Evolutionary conservation across 2,113 vertebrate genomes (phyloP).

Genomic region (Varanus salvator): DNA sequence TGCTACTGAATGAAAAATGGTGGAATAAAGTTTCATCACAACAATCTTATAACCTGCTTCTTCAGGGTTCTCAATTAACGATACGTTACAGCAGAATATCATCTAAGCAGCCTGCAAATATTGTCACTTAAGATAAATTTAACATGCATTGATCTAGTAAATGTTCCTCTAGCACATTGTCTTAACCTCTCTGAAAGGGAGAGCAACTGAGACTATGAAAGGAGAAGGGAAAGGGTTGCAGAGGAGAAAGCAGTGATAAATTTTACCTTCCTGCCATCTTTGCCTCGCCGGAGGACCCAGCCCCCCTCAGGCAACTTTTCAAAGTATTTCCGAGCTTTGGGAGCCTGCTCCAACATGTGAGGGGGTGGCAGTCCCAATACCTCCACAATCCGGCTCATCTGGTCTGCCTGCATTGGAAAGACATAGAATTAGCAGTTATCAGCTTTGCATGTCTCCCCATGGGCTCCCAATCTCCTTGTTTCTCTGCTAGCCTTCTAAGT

Average conservation of each 20-base stretch:
- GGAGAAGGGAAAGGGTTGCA: background rate
- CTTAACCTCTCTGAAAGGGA: background rate
- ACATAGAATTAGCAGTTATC: background rate
- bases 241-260: background rate
- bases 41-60: background rate
- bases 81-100: background rate
- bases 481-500: background rate
- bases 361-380: constrained; percentile 91
- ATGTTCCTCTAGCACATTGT: background rate
- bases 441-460: background rate
- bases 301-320: constrained; percentile 93
- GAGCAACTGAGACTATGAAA: background rate
- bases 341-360: constrained; percentile 94
- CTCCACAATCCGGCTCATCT: constrained; percentile 96
- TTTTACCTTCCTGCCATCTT: constrained; percentile 93
- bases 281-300: constrained; percentile 94
- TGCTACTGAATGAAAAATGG: background rate
- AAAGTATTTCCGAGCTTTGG: constrained; percentile 95
- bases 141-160: background rate
- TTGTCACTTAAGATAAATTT: background rate
- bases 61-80: background rate
- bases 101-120: background rate
- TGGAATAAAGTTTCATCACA: background rate
- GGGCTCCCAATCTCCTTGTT: background rate
- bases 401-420: constrained; percentile 82